Conservation (phyloP, 2,797 vertebrate genomes). For the Parauchenoglanis ngamensis region DNA sequence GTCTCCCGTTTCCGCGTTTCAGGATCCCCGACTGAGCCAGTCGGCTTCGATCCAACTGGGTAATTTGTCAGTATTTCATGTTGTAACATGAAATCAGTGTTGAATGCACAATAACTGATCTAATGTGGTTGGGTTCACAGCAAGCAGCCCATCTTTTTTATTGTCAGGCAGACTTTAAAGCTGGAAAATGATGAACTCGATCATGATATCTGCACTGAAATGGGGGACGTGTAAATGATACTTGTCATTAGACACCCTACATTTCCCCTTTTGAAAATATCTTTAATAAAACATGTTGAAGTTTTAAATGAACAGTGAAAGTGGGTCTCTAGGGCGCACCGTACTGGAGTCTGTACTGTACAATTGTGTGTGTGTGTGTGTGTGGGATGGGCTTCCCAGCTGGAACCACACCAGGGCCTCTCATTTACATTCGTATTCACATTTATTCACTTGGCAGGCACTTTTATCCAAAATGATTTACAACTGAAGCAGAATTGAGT, state of each 20-base stretch:
- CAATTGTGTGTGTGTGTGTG: neutral
- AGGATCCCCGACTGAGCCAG: conserved; percentile 17
- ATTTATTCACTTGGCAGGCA: conserved; percentile 30
- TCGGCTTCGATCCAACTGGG: conserved; percentile 31
- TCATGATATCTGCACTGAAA: neutral
- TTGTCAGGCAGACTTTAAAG: neutral
- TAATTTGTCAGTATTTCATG: conserved; percentile 40
- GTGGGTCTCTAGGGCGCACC: neutral
- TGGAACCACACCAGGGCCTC: conserved; percentile 33
- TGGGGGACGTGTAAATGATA: neutral
- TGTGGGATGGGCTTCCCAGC: conserved; percentile 23
- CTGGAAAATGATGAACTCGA: neutral
- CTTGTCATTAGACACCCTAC: conserved; percentile 15
- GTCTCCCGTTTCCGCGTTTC: neutral
- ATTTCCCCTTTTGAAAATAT: neutral
- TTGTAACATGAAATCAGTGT: conserved; percentile 36
- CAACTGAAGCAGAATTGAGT: conserved; percentile 19
- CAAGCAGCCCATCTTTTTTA: conserved; percentile 10
- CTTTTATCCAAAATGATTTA: conserved; percentile 30
- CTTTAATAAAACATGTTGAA: conserved; percentile 19
- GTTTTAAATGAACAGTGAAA: conserved; percentile 26
- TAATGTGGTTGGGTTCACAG: conserved; percentile 15
- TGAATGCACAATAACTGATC: conserved; percentile 32
- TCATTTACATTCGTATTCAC: conserved; percentile 28
- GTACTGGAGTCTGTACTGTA: neutral